Evolutionary conservation across 2,797 vertebrate genomes (phyloP).

Genomic region (Anniella stebbinsi): DNA sequence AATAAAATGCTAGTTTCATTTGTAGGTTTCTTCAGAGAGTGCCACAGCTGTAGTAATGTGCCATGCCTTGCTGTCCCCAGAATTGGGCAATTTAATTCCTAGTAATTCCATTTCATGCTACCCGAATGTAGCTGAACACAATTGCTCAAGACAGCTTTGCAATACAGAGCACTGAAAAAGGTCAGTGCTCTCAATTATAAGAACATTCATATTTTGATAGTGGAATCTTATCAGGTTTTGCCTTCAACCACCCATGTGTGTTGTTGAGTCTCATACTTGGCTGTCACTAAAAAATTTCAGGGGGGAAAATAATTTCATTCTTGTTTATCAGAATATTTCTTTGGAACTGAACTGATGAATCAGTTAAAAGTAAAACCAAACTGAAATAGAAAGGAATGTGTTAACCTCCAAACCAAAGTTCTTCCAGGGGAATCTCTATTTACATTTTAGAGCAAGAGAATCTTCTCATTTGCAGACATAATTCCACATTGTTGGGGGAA

Average conservation of each 20-base stretch:
- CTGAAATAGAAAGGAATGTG: background rate
- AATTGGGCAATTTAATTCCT: background rate
- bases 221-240: background rate
- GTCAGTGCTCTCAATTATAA: background rate
- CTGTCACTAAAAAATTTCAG: background rate
- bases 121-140: background rate
- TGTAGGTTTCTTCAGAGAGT: background rate
- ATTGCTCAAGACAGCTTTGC: background rate
- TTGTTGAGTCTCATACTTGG: background rate
- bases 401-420: background rate
- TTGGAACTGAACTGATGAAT: fast-evolving
- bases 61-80: background rate
- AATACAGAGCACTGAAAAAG: background rate
- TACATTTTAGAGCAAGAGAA: background rate
- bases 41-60: background rate
- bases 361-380: background rate
- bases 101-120: background rate
- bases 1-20: background rate
- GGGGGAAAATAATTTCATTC: background rate
- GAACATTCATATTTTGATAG: background rate
- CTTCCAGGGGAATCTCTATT: background rate
- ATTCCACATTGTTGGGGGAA: background rate
- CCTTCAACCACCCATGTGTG: too few species aligned
- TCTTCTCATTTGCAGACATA: background rate
- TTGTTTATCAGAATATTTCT: background rate